A percentile compares a stretch with the other conserved stretches of the same genome.
phyloP scores from a whole-genome alignment of 2,888 invertebrate genomes.

The Tachystola acroxantha region DNA sequence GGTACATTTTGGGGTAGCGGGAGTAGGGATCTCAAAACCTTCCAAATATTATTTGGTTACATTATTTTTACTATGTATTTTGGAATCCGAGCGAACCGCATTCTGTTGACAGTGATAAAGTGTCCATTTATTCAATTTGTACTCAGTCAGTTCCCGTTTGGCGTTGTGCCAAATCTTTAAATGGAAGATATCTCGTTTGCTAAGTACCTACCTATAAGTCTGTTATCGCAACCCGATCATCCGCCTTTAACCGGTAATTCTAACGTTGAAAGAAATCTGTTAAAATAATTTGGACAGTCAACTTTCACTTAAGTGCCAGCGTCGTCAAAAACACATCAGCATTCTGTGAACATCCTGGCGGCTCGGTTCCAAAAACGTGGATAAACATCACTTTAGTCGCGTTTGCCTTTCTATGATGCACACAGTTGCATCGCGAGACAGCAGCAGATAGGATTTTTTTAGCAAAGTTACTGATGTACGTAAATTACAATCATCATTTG shows the following conservation, averaged over 20 bases:
- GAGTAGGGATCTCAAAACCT: too few species aligned
- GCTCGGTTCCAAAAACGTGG: slow-evolving; percentile 19
- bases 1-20: too few species aligned
- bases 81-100: slow-evolving; percentile 10
- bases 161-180: slow-evolving; percentile 38
- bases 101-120: slow-evolving; percentile 33
- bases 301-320: slow-evolving; percentile 7
- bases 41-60: too few species aligned
- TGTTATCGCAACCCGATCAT: slow-evolving; percentile 1
- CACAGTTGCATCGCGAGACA: not conserved
- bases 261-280: not conserved
- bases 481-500: too few species aligned
- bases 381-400: slow-evolving; percentile 34
- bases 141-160: slow-evolving; percentile 27
- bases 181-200: slow-evolving; percentile 13
- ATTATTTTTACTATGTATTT: not conserved
- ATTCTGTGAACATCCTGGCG: slow-evolving; percentile 24
- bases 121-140: slow-evolving; percentile 43
- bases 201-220: not conserved
- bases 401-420: slow-evolving; percentile 5
- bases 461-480: too few species aligned
- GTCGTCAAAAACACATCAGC: slow-evolving; percentile 41
- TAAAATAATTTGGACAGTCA: not conserved
- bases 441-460: too few species aligned
- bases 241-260: not conserved